phyloP scores from a whole-genome alignment of 2,797 vertebrate species.

The Acipenser ruthenus region DNA sequence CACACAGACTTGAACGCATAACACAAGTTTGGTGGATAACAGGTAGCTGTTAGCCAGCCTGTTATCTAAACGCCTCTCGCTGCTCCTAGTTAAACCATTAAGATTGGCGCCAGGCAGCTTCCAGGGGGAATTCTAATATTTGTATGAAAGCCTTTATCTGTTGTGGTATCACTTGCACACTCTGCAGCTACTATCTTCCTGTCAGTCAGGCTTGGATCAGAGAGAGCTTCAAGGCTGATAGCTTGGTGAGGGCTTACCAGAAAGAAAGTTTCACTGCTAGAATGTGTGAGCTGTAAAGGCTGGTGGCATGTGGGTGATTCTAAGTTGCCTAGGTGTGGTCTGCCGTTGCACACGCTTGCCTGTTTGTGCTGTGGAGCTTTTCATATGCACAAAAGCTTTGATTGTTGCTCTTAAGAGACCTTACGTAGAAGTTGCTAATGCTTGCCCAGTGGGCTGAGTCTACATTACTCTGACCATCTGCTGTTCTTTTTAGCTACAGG shows the following conservation, averaged over 20 bases:
- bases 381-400: slow-evolving; percentile 10
- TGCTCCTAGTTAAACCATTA: slow-evolving; percentile 12
- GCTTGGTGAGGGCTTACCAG: slow-evolving; percentile 21
- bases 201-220: slow-evolving; percentile 31
- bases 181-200: slow-evolving; percentile 57
- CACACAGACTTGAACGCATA: background rate
- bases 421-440: background rate
- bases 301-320: slow-evolving; percentile 17
- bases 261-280: slow-evolving; percentile 37
- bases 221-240: slow-evolving; percentile 19
- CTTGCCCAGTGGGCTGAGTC: slow-evolving; percentile 54
- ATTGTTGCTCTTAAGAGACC: slow-evolving; percentile 18
- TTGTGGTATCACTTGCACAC: slow-evolving; percentile 42
- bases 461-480: slow-evolving; percentile 74
- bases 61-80: background rate
- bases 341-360: slow-evolving; percentile 11
- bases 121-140: slow-evolving; percentile 31
- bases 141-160: slow-evolving; percentile 44
- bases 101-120: slow-evolving; percentile 33
- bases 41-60: background rate
- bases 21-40: background rate
- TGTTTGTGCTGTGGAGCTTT: slow-evolving; percentile 17
- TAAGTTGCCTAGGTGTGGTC: slow-evolving; percentile 16
- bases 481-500: slow-evolving; percentile 60
- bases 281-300: slow-evolving; percentile 35